phyloP scores from a whole-genome alignment of 2,888 invertebrate species.

The Drosophila nigricruria region DNA sequence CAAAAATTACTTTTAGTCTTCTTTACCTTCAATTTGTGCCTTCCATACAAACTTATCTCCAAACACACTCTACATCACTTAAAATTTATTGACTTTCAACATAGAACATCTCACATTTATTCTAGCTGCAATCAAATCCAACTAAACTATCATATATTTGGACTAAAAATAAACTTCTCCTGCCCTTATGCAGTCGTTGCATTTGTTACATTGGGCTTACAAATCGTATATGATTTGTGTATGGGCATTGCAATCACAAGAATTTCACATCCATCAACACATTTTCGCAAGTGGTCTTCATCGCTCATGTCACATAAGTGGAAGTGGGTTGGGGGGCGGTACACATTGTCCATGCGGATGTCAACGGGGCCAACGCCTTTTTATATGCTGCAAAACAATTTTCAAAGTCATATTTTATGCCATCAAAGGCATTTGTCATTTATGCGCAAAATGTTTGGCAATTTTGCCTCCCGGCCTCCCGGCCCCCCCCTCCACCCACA shows the following conservation, averaged over 20 bases:
- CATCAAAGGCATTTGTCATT: slow-evolving; percentile 81
- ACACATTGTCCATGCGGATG: slow-evolving; percentile 28
- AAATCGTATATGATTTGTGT: slow-evolving; percentile 38
- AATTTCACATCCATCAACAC: slow-evolving; percentile 62
- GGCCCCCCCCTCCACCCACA: not conserved
- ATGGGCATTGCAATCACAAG: slow-evolving; percentile 46
- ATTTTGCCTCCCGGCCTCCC: slow-evolving; percentile 41
- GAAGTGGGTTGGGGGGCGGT: not conserved
- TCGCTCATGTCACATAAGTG: slow-evolving; percentile 20
- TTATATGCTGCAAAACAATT: slow-evolving; percentile 80
- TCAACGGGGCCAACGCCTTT: slow-evolving; percentile 51
- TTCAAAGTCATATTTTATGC: slow-evolving; percentile 80
- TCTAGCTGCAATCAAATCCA: not conserved
- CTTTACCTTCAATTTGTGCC: no score
- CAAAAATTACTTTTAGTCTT: no score
- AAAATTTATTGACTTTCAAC: not conserved
- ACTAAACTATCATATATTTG: slow-evolving; percentile 4
- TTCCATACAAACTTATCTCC: no score
- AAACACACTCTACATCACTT: not conserved
- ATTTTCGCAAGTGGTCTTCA: slow-evolving; percentile 41
- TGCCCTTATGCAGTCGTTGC: not conserved
- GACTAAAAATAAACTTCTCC: not conserved
- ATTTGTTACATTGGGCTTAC: slow-evolving; percentile 13
- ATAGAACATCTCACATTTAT: not conserved
- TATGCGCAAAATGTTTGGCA: slow-evolving; percentile 76